These are phyloP conservation scores for Molanna angustata DNA, from an alignment of 2,888 invertebrate species.

Conservation along the genomic window DNA sequence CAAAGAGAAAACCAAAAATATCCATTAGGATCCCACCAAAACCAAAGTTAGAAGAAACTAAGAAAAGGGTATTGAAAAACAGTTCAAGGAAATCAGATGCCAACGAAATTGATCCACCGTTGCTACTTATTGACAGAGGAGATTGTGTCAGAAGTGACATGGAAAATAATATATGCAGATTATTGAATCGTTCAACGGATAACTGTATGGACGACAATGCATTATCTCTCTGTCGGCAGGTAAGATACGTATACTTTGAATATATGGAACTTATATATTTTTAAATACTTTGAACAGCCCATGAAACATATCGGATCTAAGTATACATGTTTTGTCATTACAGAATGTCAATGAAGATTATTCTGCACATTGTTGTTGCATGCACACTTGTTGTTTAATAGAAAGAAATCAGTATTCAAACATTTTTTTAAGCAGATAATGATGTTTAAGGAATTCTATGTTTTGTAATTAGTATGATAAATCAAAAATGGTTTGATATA, in stretches of 20 bases:
- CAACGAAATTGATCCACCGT: background rate
- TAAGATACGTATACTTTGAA: slow-evolving; percentile 9
- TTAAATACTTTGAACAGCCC: too few species aligned
- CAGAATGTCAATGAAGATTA: background rate
- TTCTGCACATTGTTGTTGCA: background rate
- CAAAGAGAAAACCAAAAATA: slow-evolving; percentile 25
- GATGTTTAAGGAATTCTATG: too few species aligned
- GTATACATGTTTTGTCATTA: slow-evolving; percentile 1
- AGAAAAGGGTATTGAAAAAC: too few species aligned
- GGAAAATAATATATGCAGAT: slow-evolving; percentile 7
- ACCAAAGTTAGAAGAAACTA: too few species aligned
- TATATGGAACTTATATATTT: too few species aligned
- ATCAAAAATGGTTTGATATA: too few species aligned
- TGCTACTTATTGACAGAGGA: slow-evolving; percentile 6
- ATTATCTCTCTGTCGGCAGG: slow-evolving; percentile 8
- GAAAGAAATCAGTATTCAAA: too few species aligned
- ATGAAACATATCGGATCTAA: background rate
- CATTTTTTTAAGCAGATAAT: too few species aligned
- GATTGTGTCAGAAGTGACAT: background rate
- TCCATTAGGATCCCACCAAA: slow-evolving; percentile 22
- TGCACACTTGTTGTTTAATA: too few species aligned
- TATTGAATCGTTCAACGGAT: slow-evolving; percentile 10
- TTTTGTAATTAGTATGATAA: too few species aligned
- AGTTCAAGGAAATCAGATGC: background rate
- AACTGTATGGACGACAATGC: slow-evolving; percentile 10